Evolutionary conservation across 2,113 vertebrate species (phyloP), one percentile per base, ranked within the genome.

Genomic region (Clarias batrachus): DNA sequence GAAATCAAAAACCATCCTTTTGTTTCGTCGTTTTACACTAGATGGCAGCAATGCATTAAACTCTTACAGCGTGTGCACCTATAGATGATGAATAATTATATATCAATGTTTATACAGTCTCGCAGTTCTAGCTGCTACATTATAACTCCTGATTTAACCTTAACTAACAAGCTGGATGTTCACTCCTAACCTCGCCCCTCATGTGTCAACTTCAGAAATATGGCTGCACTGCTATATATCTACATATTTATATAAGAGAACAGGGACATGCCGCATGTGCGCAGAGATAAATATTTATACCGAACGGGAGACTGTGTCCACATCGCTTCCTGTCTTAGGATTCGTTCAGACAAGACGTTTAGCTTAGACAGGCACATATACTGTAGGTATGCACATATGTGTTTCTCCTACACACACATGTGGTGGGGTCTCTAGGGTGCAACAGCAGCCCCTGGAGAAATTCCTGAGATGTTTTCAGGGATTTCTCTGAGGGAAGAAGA

Each of bases 381-480:
- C 48, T 7, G 48, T 48, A 25, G 1, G 23, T 25, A 56, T 56
- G 48, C 8, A 13, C 74, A 77, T 25, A 9, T 77, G 74, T 54
- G 11, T 54, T n/a, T 33, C 4, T n/a, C 74, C 23, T 56, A 76
- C 84, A 21, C 62, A 66, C 27, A 41, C 73, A 66, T 27, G 13
- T 27, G 41, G 66, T 77, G 74, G 90, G 37, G 60, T 41, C 81
- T 78, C 27, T 88, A 68, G 65, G 85, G 83, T 89, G 59, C 81
- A 85, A 84, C 81, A 88, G 83, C 14, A 90, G 89, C 90, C 91
- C 87, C 91, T 89, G 88, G 90, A 93, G 87, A 92, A 94, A 94
- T 94, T 93, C 92, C 89, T 91, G 87, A 86, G 77, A 94, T 93
- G 90, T 91, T 93, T 93, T 84, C 79, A 87, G 77, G 90, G 91